A percentile compares a stretch with the other conserved stretches of the same genome.
Evolutionary conservation across 1,140 invertebrate species (phyloP).

Genomic region (Steinernema feltiae): DNA sequence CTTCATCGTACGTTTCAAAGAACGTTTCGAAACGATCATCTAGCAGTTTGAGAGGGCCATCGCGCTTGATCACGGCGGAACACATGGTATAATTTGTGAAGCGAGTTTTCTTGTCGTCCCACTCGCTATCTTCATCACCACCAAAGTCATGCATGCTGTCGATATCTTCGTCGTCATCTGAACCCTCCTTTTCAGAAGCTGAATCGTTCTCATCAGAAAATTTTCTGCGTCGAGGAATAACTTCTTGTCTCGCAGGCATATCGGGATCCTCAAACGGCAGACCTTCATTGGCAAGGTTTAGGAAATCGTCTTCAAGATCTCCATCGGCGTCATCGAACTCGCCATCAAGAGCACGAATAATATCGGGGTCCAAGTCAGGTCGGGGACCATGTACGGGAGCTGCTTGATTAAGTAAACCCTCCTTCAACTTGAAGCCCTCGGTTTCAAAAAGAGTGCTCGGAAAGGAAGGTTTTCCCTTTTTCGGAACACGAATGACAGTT

Average conservation of each 20-base stretch:
- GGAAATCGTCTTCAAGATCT: slow-evolving; percentile 82
- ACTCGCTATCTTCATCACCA: slow-evolving; percentile 56
- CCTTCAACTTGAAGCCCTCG: slow-evolving; percentile 74
- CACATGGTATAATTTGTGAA: slow-evolving; percentile 91
- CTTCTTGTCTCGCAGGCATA: slow-evolving; percentile 14
- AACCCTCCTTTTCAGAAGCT: slow-evolving; percentile 38
- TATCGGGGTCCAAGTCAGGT: slow-evolving; percentile 81
- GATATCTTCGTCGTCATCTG: slow-evolving; percentile 23
- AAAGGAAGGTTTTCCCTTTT: slow-evolving; percentile 61
- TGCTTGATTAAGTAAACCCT: slow-evolving; percentile 81
- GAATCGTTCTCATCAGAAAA: slow-evolving; percentile 28
- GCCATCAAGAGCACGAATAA: slow-evolving; percentile 79
- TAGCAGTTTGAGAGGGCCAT: slow-evolving; percentile 73
- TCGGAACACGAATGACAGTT: slow-evolving; percentile 42
- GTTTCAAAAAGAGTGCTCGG: slow-evolving; percentile 84
- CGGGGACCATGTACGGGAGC: slow-evolving; percentile 67
- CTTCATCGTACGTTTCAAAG: slow-evolving; percentile 78
- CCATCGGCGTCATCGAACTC: slow-evolving; percentile 81
- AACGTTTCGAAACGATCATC: slow-evolving; percentile 88
- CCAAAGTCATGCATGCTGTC: slow-evolving; percentile 37
- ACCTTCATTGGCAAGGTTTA: slow-evolving; percentile 70
- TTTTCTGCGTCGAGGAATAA: not conserved
- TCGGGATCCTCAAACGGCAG: slow-evolving; percentile 16
- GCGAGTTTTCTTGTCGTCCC: slow-evolving; percentile 65
- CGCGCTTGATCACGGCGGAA: slow-evolving; percentile 79